phyloP scores from a whole-genome alignment of 2,113 vertebrate genomes.

The Xyrauchen texanus region DNA sequence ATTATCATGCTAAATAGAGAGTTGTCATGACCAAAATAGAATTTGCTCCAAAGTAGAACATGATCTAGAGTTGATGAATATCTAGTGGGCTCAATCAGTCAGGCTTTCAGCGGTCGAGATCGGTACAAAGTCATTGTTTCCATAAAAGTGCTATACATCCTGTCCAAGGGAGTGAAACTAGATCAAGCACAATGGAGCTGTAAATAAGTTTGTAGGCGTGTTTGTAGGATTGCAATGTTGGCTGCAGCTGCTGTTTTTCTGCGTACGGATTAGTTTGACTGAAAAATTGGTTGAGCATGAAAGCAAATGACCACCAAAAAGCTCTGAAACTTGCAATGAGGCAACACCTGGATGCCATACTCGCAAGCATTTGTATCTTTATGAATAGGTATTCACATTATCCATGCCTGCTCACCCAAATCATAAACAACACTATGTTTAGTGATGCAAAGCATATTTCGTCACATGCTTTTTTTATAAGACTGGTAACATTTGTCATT shows the following conservation, averaged over 20 bases:
- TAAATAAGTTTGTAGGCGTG: slow-evolving; percentile 35
- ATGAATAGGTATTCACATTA: too few species aligned
- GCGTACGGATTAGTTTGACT: slow-evolving; percentile 59
- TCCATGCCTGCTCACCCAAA: neutral
- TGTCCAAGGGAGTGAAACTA: too few species aligned
- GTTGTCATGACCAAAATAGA: too few species aligned
- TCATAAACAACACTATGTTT: neutral
- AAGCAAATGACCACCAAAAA: slow-evolving; percentile 28
- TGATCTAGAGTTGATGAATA: too few species aligned
- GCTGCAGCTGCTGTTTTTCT: slow-evolving; percentile 47
- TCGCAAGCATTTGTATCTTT: neutral
- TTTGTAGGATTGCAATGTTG: slow-evolving; percentile 58
- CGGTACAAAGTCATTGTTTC: too few species aligned
- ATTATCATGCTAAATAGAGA: too few species aligned
- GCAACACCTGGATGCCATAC: slow-evolving; percentile 19
- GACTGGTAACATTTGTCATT: neutral
- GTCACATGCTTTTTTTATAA: neutral
- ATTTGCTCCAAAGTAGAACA: too few species aligned
- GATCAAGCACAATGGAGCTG: neutral
- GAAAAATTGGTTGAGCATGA: slow-evolving; percentile 45
- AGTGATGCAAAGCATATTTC: too few species aligned
- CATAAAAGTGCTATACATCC: too few species aligned
- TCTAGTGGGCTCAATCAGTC: too few species aligned
- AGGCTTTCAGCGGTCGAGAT: too few species aligned
- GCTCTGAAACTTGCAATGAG: slow-evolving; percentile 12